A percentile compares a stretch with the other conserved stretches of the same genome.
Conservation (phyloP, 2,888 invertebrate species). For the Gymnocheta viridis region DNA sequence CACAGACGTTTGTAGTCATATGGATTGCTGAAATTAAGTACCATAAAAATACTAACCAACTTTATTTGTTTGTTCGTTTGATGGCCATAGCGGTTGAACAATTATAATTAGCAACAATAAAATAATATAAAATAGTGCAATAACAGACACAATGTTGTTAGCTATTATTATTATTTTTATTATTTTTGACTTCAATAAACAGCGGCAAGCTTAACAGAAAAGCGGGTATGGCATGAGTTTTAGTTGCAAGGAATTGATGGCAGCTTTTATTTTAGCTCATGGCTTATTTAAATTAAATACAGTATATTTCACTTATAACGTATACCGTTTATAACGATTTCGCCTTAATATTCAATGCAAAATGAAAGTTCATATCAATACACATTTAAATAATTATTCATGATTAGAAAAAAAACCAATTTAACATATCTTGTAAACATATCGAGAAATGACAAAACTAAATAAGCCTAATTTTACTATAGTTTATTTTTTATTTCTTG, state of each 20-base stretch:
- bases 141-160: not conserved
- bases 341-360: no score
- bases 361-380: no score
- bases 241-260: not conserved
- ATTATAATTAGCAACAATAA: conserved; percentile 44
- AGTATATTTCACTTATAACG: no score
- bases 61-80: conserved; percentile 25
- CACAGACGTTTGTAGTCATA: not conserved
- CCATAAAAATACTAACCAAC: conserved; percentile 6
- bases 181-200: not conserved
- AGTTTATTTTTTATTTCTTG: no score
- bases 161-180: not conserved
- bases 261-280: not conserved
- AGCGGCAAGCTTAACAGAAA: not conserved
- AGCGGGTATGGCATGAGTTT: not conserved
- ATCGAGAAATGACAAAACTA: no score
- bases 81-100: conserved; percentile 8
- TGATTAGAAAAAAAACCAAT: no score
- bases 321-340: no score
- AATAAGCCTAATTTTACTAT: no score
- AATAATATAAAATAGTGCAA: conserved; percentile 19
- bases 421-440: no score
- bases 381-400: no score
- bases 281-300: no score
- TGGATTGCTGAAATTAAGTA: not conserved